Evolutionary conservation across 2,797 vertebrate genomes (phyloP), one percentile per base, ranked within the genome.

Genomic region (Karalla daura): DNA sequence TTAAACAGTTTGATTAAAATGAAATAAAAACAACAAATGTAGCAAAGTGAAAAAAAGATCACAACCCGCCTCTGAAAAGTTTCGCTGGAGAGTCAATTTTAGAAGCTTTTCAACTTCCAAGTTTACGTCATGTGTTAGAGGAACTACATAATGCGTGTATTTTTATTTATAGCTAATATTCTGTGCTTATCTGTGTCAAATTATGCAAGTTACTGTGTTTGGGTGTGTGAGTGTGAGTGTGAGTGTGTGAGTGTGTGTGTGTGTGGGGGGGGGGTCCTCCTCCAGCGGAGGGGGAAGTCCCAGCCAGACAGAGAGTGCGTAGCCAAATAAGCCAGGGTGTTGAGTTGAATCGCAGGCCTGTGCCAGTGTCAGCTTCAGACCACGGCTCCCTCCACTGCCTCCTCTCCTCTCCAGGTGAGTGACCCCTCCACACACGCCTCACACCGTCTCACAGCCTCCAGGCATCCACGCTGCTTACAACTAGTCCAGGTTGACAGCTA

Each of bases 301-400:
- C 79, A 39, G 1, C 49, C 45, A 33, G 9, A 5, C 54, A 28
- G 5, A 14, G 17, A 50, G 58, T 37, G 71, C 28, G 35, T 85
- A 87, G 41, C 55, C 83, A 89, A 89, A 86, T 86, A 2, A 86
- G 71, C 24, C 1, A 67, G 54, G 54, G 55, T 24, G 23, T 63
- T 66, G 50, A 84, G 23, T 63, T 66, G 50, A 84, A 70, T 52
- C 33, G 55, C 46, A 37, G 36, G 46, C 30, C 1, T 3, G 18
- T 50, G 17, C 80, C 63, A 75, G 1, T 39, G 63, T 62, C 65
- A 15, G 70, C 55, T 49, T 63, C 63, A 76, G 25, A 61, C 30
- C 50, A 24, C 43, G 46, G 50, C 50, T 30, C 52, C 45, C 46
- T 62, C 24, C 21, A 5, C 8, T 2, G 0, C 44, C 1, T 43